These are phyloP conservation scores for Axis porcinus DNA, from an alignment of 2,113 vertebrate genomes.

Conservation along the genomic window DNA sequence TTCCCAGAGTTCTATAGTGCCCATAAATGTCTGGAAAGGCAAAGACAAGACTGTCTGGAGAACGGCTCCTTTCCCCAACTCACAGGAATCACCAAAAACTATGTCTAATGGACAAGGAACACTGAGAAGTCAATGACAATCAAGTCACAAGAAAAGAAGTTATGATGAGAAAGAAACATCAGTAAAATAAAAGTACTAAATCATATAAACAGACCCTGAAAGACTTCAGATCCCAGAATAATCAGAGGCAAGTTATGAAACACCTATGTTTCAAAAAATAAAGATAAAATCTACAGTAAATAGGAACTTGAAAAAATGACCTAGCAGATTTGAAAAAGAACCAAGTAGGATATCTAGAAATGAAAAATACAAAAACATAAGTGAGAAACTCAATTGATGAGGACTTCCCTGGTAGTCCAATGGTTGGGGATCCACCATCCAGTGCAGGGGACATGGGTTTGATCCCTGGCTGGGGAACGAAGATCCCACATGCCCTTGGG, in stretches of 20 bases:
- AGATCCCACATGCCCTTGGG: neutral
- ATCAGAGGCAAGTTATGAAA: neutral
- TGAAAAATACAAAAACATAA: neutral
- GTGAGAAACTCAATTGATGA: neutral
- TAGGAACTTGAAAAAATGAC: neutral
- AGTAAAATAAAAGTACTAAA: neutral
- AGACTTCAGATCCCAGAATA: neutral
- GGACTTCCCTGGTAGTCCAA: neutral
- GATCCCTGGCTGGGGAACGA: neutral
- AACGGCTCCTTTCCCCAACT: neutral
- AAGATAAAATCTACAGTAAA: neutral
- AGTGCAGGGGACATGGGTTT: neutral
- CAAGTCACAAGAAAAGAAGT: neutral
- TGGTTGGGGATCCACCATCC: neutral
- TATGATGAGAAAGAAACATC: neutral
- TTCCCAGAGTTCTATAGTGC: neutral
- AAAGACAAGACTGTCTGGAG: neutral
- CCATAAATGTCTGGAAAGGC: neutral
- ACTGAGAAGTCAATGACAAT: neutral
- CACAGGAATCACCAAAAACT: neutral
- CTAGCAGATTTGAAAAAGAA: neutral
- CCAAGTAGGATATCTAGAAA: neutral
- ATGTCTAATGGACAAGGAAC: neutral
- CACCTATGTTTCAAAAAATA: neutral
- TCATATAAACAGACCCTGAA: neutral